phyloP scores from a whole-genome alignment of 1,140 invertebrate species.

The Mesaphorura yosii region DNA sequence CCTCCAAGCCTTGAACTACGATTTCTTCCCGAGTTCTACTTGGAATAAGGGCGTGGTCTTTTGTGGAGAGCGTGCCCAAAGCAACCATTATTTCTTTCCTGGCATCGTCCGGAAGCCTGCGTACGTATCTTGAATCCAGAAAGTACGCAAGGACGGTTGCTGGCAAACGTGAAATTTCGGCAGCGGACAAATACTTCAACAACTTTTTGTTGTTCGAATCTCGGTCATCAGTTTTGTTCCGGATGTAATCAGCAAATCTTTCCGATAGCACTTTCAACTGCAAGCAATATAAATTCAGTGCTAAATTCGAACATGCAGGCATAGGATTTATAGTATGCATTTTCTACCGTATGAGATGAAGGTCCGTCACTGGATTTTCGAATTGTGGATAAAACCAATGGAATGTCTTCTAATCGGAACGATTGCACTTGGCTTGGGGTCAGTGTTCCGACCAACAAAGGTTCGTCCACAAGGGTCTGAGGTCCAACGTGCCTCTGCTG shows the following conservation, averaged over 20 bases:
- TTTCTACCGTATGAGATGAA: slow-evolving; percentile 19
- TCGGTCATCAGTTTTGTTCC: slow-evolving; percentile 23
- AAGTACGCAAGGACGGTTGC: slow-evolving; percentile 29
- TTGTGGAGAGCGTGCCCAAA: slow-evolving; percentile 24
- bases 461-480: slow-evolving; percentile 11
- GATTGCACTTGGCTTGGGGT: slow-evolving; percentile 23
- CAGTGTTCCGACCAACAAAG: slow-evolving; percentile 22
- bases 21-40: slow-evolving; percentile 25
- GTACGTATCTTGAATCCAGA: slow-evolving; percentile 15
- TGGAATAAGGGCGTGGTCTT: slow-evolving; percentile 26
- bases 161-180: slow-evolving; percentile 25
- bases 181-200: slow-evolving; percentile 25
- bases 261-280: slow-evolving; percentile 23
- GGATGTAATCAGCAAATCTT: slow-evolving; percentile 26
- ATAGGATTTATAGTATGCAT: not conserved
- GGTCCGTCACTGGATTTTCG: slow-evolving; percentile 26
- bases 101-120: not conserved
- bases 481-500: slow-evolving; percentile 17
- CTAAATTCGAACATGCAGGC: not conserved
- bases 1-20: slow-evolving; percentile 27
- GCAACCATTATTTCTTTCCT: slow-evolving; percentile 30
- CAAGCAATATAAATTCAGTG: not conserved
- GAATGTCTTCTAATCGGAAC: slow-evolving; percentile 22
- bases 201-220: slow-evolving; percentile 26
- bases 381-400: slow-evolving; percentile 20